phyloP scores from a whole-genome alignment of 2,113 vertebrate genomes.

The Euleptes europaea region DNA sequence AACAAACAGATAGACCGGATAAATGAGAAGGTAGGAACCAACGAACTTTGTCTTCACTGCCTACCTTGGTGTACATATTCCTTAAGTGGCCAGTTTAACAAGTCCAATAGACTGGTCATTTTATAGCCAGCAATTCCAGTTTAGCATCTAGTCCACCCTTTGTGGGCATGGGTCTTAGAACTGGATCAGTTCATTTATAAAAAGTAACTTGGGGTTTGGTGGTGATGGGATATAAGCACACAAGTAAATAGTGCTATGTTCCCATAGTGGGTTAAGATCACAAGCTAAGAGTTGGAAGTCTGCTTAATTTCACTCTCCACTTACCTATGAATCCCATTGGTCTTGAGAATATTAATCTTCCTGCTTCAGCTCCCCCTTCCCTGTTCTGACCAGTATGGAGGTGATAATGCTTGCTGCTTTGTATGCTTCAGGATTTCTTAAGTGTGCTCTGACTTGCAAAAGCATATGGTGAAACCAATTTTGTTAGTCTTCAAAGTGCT shows the following conservation, averaged over 20 bases:
- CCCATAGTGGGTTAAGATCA: neutral
- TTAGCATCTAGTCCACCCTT: neutral
- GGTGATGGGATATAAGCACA: neutral
- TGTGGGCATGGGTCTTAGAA: neutral
- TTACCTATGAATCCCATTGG: neutral
- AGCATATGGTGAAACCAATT: too few species aligned
- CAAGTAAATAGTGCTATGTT: neutral
- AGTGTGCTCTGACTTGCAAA: too few species aligned
- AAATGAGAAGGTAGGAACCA: constrained; percentile 82
- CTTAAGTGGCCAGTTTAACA: neutral
- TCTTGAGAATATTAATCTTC: neutral
- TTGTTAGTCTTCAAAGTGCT: too few species aligned
- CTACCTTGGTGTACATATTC: neutral
- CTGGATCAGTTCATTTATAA: neutral
- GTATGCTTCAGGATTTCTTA: neutral
- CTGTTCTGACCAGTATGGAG: neutral
- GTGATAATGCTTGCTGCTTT: neutral
- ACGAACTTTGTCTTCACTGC: neutral
- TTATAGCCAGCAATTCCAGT: neutral
- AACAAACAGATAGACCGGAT: constrained; percentile 88
- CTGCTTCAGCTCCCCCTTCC: neutral
- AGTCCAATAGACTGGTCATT: neutral
- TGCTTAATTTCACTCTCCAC: too few species aligned
- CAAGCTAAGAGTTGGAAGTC: neutral
- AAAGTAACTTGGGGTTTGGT: neutral